Evolutionary conservation across 2,113 vertebrate species (phyloP).

Genomic region (Axis porcinus): DNA sequence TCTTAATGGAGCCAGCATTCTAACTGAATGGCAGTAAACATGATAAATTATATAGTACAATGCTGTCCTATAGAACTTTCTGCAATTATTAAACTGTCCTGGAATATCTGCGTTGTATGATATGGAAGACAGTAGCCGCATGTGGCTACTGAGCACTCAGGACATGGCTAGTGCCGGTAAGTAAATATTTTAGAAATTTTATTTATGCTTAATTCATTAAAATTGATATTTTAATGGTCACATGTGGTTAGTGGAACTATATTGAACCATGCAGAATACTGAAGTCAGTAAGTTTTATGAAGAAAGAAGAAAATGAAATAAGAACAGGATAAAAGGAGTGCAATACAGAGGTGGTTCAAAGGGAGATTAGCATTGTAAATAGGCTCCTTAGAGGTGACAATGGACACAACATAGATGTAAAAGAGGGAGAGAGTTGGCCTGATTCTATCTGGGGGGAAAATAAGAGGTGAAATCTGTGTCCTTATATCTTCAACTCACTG

Average conservation of each 20-base stretch:
- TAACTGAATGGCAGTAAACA: neutral
- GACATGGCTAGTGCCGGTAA: neutral
- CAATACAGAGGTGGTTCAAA: neutral
- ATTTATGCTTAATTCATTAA: neutral
- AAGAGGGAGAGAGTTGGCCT: neutral
- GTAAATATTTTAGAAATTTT: neutral
- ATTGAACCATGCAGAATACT: neutral
- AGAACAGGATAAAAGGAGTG: neutral
- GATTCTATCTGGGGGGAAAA: neutral
- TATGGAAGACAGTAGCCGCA: neutral
- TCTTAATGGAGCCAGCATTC: neutral
- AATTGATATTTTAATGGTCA: neutral
- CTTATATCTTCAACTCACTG: neutral
- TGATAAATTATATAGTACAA: neutral
- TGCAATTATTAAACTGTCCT: neutral
- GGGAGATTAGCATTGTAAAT: neutral
- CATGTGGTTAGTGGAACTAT: neutral
- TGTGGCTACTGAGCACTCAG: neutral
- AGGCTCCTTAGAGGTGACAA: neutral
- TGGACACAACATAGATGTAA: neutral
- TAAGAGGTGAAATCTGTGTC: neutral
- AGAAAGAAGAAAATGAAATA: neutral
- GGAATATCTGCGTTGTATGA: neutral
- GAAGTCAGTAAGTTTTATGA: neutral
- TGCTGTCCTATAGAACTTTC: neutral